phyloP scores from a whole-genome alignment of 1,140 invertebrate species.

The Penaeus japonicus region DNA sequence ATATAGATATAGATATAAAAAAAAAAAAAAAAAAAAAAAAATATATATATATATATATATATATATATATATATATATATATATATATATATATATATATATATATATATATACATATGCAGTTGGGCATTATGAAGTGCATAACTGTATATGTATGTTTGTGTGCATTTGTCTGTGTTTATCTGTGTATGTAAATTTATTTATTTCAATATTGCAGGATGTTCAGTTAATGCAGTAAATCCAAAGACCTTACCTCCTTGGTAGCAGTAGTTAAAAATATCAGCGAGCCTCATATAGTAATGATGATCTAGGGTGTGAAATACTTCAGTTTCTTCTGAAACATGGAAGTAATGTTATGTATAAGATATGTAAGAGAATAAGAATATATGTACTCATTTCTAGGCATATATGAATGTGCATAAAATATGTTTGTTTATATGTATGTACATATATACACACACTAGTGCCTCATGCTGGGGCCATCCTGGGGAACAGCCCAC shows the following conservation, averaged over 20 bases:
- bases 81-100: no score
- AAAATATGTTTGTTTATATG: no score
- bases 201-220: not conserved
- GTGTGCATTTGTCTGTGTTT: not conserved
- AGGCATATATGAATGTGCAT: no score
- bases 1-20: no score
- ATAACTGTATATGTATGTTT: not conserved
- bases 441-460: no score
- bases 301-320: not conserved
- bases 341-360: conserved; percentile 30
- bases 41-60: no score
- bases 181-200: not conserved
- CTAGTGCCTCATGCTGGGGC: no score
- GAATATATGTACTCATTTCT: not conserved
- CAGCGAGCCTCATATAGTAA: conserved; percentile 13
- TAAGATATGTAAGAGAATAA: conserved; percentile 6
- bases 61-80: no score
- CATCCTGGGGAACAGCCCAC: no score
- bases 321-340: conserved; percentile 7
- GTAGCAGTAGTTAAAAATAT: conserved; percentile 27
- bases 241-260: conserved; percentile 8
- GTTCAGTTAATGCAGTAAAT: conserved; percentile 14
- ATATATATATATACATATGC: no score
- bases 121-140: no score
- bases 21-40: no score